A percentile compares a stretch with the other conserved stretches of the same genome.
phyloP scores from a whole-genome alignment of 2,888 invertebrate species.

The Halictus ligatus region DNA sequence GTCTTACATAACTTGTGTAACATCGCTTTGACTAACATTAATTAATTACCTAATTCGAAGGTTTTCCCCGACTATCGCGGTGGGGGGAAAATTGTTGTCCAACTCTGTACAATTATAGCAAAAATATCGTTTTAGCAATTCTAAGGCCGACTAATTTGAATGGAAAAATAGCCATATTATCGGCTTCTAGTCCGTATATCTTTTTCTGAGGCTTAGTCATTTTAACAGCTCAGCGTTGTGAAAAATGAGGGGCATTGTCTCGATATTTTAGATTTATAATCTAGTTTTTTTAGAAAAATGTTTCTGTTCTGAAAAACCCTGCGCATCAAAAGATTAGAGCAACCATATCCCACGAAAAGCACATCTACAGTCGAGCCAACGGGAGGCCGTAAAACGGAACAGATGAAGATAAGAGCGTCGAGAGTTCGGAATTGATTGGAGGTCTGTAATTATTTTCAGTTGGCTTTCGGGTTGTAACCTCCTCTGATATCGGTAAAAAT shows the following conservation, averaged over 20 bases:
- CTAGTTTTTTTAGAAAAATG: background rate
- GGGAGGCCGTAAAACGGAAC: background rate
- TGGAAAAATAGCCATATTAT: too few species aligned
- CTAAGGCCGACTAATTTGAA: too few species aligned
- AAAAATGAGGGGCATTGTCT: too few species aligned
- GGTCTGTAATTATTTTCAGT: conserved; percentile 1
- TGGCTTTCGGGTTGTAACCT: background rate
- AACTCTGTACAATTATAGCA: too few species aligned
- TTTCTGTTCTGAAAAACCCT: background rate
- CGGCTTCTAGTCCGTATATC: too few species aligned
- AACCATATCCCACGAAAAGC: background rate
- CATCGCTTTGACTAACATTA: too few species aligned
- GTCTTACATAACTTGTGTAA: too few species aligned
- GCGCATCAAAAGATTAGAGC: background rate
- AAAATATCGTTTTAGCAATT: too few species aligned
- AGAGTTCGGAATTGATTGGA: conserved; percentile 14
- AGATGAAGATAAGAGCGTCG: conserved; percentile 3
- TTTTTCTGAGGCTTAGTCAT: too few species aligned
- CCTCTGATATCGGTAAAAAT: background rate
- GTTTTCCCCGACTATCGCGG: too few species aligned
- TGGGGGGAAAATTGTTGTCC: too few species aligned
- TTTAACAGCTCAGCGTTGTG: background rate
- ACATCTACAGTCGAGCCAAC: background rate
- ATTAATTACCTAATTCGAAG: too few species aligned
- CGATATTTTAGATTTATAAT: background rate